Evolutionary conservation across 2,113 vertebrate species (phyloP), one percentile per base, ranked within the genome.

Genomic region (Grantiella picta): DNA sequence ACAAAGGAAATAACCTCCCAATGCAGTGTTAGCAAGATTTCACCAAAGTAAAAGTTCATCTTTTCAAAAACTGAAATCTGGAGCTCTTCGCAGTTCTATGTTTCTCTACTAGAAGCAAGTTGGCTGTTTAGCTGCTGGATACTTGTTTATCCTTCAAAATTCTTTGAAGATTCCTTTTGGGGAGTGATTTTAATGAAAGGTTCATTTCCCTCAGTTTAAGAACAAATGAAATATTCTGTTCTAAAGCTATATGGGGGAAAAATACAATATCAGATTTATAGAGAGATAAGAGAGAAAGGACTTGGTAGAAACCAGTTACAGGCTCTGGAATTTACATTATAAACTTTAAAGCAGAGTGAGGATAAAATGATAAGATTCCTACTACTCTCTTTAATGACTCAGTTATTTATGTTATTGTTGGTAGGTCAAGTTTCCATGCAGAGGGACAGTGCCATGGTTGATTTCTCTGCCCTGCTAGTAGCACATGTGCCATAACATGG

Each of bases 91-190:
- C 54, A 45, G 24, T 82, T 68, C 50, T 52, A 0, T 27, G 7
- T 82, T 77, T 77, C 47, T 61, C 50, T 73, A 59, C 29, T 45
- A 17, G 16, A 77, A 77, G 15, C 12, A 22, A 76, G 22, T 50
- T 87, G 81, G 13, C 42, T 89, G 15, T 81, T 81, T 82, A 75
- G 33, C 23, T 84, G 38, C 33, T 68, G 60, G 35, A 68, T 92
- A 49, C 24, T 70, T 88, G 33, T 66, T 94, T 77, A 86, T 88
- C 38, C 50, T 94, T 92, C 42, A 84, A 36, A 86, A 80, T 27
- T 70, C 23, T 86, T 82, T 86, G 50, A 88, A 65, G 18, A 40
- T 69, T 63, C 18, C 6, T 66, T 61, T 63, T 65, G 33, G 14
- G 21, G 50, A 65, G 45, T 29, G 5, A 28, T 83, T 80, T 83